Conservation (phyloP, 2,888 invertebrate species). For the Phaedon cochleariae region DNA sequence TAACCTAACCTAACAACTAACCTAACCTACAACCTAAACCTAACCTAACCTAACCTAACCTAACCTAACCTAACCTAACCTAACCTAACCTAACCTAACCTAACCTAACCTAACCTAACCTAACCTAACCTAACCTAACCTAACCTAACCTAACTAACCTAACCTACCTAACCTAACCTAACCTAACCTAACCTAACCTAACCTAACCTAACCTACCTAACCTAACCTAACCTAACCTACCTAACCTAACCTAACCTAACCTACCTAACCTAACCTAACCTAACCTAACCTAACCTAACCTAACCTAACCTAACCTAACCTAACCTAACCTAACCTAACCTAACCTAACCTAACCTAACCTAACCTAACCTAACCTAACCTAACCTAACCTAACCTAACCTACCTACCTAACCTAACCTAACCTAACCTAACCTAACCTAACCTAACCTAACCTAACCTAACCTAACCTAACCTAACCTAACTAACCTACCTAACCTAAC, state of each 20-base stretch:
- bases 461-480: constrained; percentile 1
- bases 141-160: constrained; percentile 35
- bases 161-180: constrained; percentile 36
- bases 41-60: constrained; percentile 31
- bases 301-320: constrained; percentile 15
- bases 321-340: constrained; percentile 9
- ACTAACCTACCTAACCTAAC: constrained; percentile 9
- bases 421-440: constrained; percentile 12
- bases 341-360: constrained; percentile 7
- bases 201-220: constrained; percentile 33
- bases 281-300: constrained; percentile 17
- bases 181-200: constrained; percentile 32
- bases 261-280: constrained; percentile 35
- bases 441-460: constrained; percentile 14
- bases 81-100: constrained; percentile 35
- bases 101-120: constrained; percentile 30
- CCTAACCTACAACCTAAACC: constrained; percentile 30
- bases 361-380: constrained; percentile 11
- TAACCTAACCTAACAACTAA: constrained; percentile 33
- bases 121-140: constrained; percentile 35
- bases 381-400: constrained; percentile 3
- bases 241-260: constrained; percentile 36
- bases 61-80: constrained; percentile 36
- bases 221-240: constrained; percentile 33
- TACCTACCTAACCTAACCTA: neutral